phyloP scores from a whole-genome alignment of 2,113 vertebrate genomes.

The Aegotheles bennettii region DNA sequence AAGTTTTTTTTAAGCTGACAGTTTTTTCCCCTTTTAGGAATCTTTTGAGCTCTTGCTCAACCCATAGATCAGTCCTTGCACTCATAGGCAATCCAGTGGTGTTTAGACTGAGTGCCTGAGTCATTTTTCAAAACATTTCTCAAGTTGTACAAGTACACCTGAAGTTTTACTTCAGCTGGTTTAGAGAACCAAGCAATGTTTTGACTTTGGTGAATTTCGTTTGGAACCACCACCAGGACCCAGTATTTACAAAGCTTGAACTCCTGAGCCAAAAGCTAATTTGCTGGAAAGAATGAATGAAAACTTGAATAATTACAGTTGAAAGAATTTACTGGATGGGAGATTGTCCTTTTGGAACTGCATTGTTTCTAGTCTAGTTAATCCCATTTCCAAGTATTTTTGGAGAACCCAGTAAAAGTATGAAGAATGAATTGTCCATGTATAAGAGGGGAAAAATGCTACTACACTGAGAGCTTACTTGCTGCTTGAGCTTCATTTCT shows the following conservation, averaged over 20 bases:
- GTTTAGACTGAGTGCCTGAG: background rate
- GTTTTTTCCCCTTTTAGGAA: background rate
- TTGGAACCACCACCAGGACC: background rate
- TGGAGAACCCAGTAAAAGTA: background rate
- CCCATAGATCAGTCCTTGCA: background rate
- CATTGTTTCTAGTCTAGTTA: constrained; percentile 2
- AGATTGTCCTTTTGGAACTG: background rate
- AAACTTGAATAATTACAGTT: background rate
- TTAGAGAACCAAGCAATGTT: background rate
- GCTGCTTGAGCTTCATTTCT: background rate
- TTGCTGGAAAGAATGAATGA: background rate
- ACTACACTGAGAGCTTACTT: background rate
- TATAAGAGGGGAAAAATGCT: background rate
- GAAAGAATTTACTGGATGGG: background rate
- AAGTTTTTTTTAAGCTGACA: background rate
- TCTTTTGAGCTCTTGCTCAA: background rate
- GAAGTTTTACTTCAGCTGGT: background rate
- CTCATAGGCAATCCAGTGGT: background rate
- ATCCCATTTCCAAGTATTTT: background rate
- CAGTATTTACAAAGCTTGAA: background rate
- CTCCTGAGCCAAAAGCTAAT: background rate
- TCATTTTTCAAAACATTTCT: background rate
- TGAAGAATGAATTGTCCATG: background rate
- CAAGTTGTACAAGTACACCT: background rate
- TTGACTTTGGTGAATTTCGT: background rate